A percentile compares a stretch with the other conserved stretches of the same genome.
phyloP scores from a whole-genome alignment of 2,113 vertebrate genomes.

The Phoxinus phoxinus region DNA sequence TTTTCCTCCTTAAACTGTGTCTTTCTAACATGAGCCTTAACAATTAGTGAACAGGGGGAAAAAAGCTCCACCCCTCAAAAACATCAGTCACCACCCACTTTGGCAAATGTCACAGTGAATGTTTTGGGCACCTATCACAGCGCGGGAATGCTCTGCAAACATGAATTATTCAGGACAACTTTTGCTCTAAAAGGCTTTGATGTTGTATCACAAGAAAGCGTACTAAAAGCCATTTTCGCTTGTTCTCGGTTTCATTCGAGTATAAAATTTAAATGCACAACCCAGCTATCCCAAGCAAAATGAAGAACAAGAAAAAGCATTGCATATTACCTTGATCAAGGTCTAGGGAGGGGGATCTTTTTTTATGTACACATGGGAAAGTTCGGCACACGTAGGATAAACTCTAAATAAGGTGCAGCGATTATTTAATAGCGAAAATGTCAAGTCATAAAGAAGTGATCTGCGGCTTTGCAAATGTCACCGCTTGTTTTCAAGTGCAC shows the following conservation, averaged over 20 bases:
- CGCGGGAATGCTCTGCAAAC: conserved; percentile 67
- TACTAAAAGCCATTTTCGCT: conserved; percentile 46
- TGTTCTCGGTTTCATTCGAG: conserved; percentile 40
- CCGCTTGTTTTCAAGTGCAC: not conserved
- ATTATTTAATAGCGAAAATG: not conserved
- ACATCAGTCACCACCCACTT: conserved; percentile 54
- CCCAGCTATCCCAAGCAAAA: not conserved
- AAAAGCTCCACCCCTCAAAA: conserved; percentile 57
- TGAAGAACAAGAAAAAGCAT: conserved; percentile 11
- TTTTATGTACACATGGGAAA: too few relatives aligned
- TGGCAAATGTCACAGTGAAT: conserved; percentile 64
- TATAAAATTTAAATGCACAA: conserved; percentile 39
- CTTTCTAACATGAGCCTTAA: conserved; percentile 57
- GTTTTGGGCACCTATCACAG: conserved; percentile 82
- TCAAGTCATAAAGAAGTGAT: not conserved
- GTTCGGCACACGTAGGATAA: not conserved
- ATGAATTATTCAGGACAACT: conserved; percentile 88
- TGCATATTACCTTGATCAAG: not conserved
- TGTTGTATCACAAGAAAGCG: conserved; percentile 57
- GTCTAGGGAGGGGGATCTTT: not conserved
- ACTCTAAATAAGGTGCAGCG: not conserved
- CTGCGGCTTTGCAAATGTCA: not conserved
- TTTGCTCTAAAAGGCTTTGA: conserved; percentile 81
- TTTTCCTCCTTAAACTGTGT: conserved; percentile 60
- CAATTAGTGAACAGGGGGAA: conserved; percentile 65